Evolutionary conservation across 2,888 invertebrate genomes (phyloP), one percentile per base, ranked within the genome.

Genomic region (Drymonia ruficornis): DNA sequence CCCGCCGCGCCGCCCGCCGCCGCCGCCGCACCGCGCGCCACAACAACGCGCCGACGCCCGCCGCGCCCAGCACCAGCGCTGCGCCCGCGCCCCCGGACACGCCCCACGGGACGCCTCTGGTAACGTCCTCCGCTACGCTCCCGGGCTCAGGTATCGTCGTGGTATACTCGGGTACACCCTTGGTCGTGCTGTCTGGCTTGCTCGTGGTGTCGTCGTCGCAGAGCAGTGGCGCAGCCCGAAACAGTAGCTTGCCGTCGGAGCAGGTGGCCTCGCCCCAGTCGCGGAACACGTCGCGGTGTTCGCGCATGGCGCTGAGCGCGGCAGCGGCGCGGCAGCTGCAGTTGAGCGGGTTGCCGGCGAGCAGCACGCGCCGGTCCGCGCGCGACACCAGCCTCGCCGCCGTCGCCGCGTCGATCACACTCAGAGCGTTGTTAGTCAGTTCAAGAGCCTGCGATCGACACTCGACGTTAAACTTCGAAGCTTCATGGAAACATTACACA

Each of bases 321-420:
- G 59, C 56, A 52, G 65, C 53, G 52, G 56, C 57, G 63, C 56
- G 55, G 67, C 52, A 53, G 58, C 48, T 56, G 36, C 36, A 36
- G 13, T 36, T 4, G 13, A 57, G 49, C 59, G 58, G 49, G 48
- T 49, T 34, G 40, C 53, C 11, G 53, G 49, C 48, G 55, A 13
- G n/a, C 31, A 48, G 8, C 52, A 15, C 13, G 49, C 52, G 23
- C 40, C 49, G 40, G 52, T 11, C 13, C 13, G 5, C 36, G 36
- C 36, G 36, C 36, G 36, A 9, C 36, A 11, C 36, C n/a, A 36
- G 34, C 44, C 44, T 9, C n/a, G 8, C 34, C 28, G 4, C 36
- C 36, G 40, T 29, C 40, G 36, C 12, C 36, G 50, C 50, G 45
- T 42, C 42, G 31, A 42, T 19, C 40, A n/a, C 13, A 3, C 36